Evolutionary conservation across 2,797 vertebrate species (phyloP), one percentile per base, ranked within the genome.

Genomic region (Anguilla marmorata): DNA sequence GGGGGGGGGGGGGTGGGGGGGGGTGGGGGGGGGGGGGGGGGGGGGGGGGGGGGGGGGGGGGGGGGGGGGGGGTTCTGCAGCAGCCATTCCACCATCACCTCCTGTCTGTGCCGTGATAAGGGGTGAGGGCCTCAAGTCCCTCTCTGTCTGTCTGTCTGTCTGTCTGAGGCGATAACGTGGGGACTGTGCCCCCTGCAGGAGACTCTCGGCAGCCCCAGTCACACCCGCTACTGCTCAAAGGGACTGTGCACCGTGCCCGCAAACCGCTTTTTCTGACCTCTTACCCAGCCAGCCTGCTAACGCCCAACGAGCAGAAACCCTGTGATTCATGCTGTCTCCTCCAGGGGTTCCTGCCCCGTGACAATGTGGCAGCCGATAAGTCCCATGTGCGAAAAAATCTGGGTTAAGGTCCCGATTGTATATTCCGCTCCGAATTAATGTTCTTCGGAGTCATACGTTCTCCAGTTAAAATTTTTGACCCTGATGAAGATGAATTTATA

Each of bases 61-160:
- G 69, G 30, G n/a, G 14, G 1, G 69, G 8, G 30, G 30, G 9
- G 30, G 27, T 37, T 37, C 41, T 5, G 76, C 5, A 11, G 19
- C 14, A 9, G 30, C 1, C 14, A 7, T 1, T 33, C 37, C 33
- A 30, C 41, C 37, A 41, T 72, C 91, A 92, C 84, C 87, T 76
- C 88, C 92, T 94, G 94, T 89, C 89, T 91, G 89, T 88, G 87
- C 52, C 19, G n/a, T 92, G 96, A 97, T 97, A 97, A 96, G 94
- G 88, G 58, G 37, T 37, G 27, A 37, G 37, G 41, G 48, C 80
- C 24, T 72, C 86, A 69, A 21, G 87, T 9, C 56, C 86, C 89
- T 90, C 91, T 45, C 41, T 45, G 41, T 45, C 88, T 90, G 91
- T 45, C 41, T 45, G 41, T 45, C 88, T 2, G 84, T 89, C 87